Conservation (phyloP, 2,888 invertebrate species). For the Nematopogon swammerdamellus region DNA sequence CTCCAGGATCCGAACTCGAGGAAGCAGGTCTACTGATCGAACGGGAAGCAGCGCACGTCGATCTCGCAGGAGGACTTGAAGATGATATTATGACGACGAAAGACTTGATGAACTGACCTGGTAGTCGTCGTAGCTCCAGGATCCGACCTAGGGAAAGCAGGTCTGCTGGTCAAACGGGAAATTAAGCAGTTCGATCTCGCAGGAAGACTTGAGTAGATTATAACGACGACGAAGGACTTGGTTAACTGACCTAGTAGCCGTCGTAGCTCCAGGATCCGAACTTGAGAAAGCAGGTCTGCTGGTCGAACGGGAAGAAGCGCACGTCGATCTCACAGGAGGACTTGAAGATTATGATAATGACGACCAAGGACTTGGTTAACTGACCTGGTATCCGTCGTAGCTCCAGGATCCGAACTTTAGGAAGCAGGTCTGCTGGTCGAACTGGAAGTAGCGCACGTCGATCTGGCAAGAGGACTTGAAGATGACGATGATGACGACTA, state of each 20-base stretch:
- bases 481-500: slow-evolving; percentile 77
- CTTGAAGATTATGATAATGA: too few relatives aligned
- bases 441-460: slow-evolving; percentile 75
- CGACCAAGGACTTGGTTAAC: too few relatives aligned
- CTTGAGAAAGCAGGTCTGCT: slow-evolving; percentile 93
- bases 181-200: slow-evolving; percentile 90
- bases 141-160: slow-evolving; percentile 93
- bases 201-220: slow-evolving; percentile 93
- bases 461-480: slow-evolving; percentile 68
- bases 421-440: slow-evolving; percentile 83
- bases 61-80: slow-evolving; percentile 94
- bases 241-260: slow-evolving; percentile 82
- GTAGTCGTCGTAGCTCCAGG: slow-evolving; percentile 93
- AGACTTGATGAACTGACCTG: too few relatives aligned
- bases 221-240: too few relatives aligned
- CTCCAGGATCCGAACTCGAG: slow-evolving; percentile 96
- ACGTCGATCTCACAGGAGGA: slow-evolving; percentile 95
- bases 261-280: slow-evolving; percentile 95
- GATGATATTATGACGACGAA: too few relatives aligned
- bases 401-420: slow-evolving; percentile 92
- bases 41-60: slow-evolving; percentile 90
- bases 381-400: slow-evolving; percentile 89
- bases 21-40: slow-evolving; percentile 92
- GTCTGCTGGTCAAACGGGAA: slow-evolving; percentile 95
- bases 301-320: slow-evolving; percentile 90